These are phyloP conservation scores for Cynoglossus semilaevis DNA, from an alignment of 2,113 vertebrate species.

Conservation along the genomic window DNA sequence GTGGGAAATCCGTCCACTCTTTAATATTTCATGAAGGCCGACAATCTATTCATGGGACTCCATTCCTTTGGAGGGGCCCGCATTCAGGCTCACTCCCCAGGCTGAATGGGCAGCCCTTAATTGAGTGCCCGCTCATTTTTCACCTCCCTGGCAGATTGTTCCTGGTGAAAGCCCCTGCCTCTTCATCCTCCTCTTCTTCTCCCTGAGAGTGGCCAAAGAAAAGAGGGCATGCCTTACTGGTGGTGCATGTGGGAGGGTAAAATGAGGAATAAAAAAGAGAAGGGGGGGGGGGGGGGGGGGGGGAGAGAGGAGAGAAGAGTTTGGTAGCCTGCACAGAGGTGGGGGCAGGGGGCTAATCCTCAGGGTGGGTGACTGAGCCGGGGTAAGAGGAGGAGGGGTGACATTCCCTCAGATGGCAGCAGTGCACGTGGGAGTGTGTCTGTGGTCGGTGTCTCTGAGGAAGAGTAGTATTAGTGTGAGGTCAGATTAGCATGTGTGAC, in stretches of 20 bases:
- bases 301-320: conserved; percentile 71
- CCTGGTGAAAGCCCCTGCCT: conserved; percentile 74
- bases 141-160: conserved; percentile 81
- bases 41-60: conserved; percentile 84
- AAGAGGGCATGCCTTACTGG: conserved; percentile 79
- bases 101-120: conserved; percentile 91
- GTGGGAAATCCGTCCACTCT: conserved; percentile 89
- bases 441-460: conserved; percentile 8
- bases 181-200: conserved; percentile 81
- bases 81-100: conserved; percentile 79
- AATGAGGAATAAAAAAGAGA: conserved; percentile 27
- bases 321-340: conserved; percentile 43
- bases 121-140: conserved; percentile 91
- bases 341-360: conserved; percentile 68
- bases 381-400: conserved; percentile 21
- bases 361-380: conserved; percentile 33
- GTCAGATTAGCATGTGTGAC: background rate
- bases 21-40: conserved; percentile 84
- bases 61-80: conserved; percentile 84
- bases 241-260: conserved; percentile 75
- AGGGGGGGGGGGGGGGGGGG: conserved; percentile 45
- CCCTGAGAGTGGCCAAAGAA: conserved; percentile 78
- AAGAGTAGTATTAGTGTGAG: background rate
- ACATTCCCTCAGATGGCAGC: conserved; percentile 43
- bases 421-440: conserved; percentile 22